Percentiles rank a stretch among this genome's conserved stretches.
Conservation (phyloP, 1,140 invertebrate species). For the Heterodera schachtii region DNA sequence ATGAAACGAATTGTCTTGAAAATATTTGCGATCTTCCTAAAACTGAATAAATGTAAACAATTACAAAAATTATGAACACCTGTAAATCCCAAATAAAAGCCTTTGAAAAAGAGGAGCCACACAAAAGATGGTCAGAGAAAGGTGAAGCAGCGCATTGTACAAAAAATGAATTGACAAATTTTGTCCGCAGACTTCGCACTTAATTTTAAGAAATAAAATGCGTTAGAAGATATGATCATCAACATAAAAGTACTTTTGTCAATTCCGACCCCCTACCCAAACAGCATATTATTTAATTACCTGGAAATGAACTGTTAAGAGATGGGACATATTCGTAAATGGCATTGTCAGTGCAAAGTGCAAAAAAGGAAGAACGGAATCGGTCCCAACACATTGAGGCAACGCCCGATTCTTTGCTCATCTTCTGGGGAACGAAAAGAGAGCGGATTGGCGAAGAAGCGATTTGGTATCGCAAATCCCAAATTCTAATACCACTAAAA, state of each 20-base stretch:
- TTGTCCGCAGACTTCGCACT: conserved; percentile 21
- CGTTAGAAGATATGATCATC: no score
- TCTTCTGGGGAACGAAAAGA: conserved; percentile 26
- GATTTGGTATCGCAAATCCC: conserved; percentile 43
- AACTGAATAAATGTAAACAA: conserved; percentile 15
- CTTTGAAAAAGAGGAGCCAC: conserved; percentile 13
- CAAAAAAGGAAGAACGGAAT: conserved; percentile 36
- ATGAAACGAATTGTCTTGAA: neutral
- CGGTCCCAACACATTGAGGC: conserved; percentile 42
- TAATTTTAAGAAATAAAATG: conserved; percentile 10
- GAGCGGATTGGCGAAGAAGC: conserved; percentile 22
- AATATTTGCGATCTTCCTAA: conserved; percentile 37
- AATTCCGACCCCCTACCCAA: neutral
- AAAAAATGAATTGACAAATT: conserved; percentile 30
- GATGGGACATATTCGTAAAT: conserved; percentile 39
- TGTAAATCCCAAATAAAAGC: conserved; percentile 44
- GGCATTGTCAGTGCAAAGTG: conserved; percentile 39
- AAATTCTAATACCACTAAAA: conserved; percentile 40
- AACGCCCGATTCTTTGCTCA: conserved; percentile 34
- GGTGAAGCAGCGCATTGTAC: conserved; percentile 39
- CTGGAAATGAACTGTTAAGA: conserved; percentile 26
- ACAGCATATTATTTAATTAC: conserved; percentile 1
- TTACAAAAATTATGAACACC: neutral
- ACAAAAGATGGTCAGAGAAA: conserved; percentile 37
- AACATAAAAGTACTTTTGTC: neutral